These are phyloP conservation scores for Drosophila algonquin DNA, from an alignment of 2,888 invertebrate species.

Conservation along the genomic window DNA sequence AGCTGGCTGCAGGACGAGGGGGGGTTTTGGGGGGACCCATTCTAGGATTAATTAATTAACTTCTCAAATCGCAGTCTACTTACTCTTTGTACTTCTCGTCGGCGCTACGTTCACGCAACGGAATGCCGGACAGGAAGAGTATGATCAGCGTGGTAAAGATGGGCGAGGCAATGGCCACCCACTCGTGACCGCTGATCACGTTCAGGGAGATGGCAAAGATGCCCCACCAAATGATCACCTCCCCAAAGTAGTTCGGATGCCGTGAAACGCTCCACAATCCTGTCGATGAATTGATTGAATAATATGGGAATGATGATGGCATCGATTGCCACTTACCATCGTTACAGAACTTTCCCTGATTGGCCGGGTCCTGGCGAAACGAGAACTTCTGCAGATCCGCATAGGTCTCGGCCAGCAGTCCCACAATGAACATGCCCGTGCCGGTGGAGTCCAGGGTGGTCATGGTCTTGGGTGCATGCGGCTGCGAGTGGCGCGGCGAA, in stretches of 20 bases:
- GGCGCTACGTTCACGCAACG: slow-evolving; percentile 92
- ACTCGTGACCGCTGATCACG: slow-evolving; percentile 93
- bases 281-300: slow-evolving; percentile 52
- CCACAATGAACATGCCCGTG: slow-evolving; percentile 92
- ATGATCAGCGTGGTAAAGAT: slow-evolving; percentile 94
- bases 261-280: slow-evolving; percentile 94
- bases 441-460: slow-evolving; percentile 94
- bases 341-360: slow-evolving; percentile 96
- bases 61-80: slow-evolving; percentile 78
- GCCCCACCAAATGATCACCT: slow-evolving; percentile 97
- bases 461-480: slow-evolving; percentile 92
- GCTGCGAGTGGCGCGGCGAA: slow-evolving; percentile 91
- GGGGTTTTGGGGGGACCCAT: background rate
- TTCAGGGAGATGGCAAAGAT: slow-evolving; percentile 95
- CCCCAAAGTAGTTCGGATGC: slow-evolving; percentile 98
- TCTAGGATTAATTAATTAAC: background rate
- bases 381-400: slow-evolving; percentile 96
- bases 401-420: slow-evolving; percentile 93
- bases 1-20: slow-evolving; percentile 86
- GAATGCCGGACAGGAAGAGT: slow-evolving; percentile 95
- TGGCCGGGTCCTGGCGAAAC: slow-evolving; percentile 93
- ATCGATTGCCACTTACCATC: slow-evolving; percentile 86
- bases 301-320: background rate
- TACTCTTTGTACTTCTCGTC: slow-evolving; percentile 95
- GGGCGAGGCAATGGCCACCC: slow-evolving; percentile 92